Percentiles rank a stretch among this genome's conserved stretches.
Evolutionary conservation across 2,888 invertebrate species (phyloP).

Genomic region (Formica aserva): DNA sequence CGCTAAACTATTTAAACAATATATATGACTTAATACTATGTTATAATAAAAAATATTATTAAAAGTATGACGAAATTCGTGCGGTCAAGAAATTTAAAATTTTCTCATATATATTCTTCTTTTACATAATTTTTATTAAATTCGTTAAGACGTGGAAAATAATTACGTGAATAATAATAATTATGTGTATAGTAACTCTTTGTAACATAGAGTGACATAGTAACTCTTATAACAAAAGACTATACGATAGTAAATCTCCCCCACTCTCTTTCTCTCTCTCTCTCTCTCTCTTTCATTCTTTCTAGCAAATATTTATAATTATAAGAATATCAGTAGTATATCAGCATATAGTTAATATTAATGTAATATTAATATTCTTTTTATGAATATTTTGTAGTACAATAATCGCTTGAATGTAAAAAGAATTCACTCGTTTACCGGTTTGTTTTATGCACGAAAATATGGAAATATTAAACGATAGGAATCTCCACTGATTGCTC

Average conservation of each 20-base stretch:
- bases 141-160: background rate
- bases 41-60: background rate
- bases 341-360: background rate
- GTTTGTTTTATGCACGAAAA: conserved; percentile 1
- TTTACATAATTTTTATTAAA: background rate
- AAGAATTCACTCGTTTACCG: background rate
- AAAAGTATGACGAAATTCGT: background rate
- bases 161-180: background rate
- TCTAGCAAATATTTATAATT: background rate
- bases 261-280: background rate
- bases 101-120: background rate
- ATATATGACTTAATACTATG: background rate
- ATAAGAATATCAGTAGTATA: background rate
- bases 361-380: background rate
- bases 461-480: conserved; percentile 20
- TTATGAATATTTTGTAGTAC: background rate
- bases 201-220: too few species aligned
- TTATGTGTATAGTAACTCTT: too few species aligned
- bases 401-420: background rate
- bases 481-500: conserved; percentile 49
- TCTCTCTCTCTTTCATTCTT: too few species aligned
- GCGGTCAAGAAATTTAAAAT: background rate
- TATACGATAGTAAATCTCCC: background rate
- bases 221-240: background rate
- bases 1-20: background rate